Conservation (phyloP, 2,797 vertebrate genomes). For the Lemur catta region DNA sequence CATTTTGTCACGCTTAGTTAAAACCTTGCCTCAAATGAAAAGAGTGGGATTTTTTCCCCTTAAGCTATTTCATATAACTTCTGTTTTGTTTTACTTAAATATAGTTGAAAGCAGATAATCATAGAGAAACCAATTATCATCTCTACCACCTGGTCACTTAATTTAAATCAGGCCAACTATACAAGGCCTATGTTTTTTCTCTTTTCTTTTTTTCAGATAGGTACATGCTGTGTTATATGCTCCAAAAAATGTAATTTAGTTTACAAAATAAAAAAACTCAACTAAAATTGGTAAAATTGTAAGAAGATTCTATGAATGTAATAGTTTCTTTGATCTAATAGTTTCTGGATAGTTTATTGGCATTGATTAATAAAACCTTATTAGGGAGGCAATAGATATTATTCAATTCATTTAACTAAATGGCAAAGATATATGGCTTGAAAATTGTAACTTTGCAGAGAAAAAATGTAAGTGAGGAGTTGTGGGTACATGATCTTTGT, state of each 20-base stretch:
- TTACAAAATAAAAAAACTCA: not conserved
- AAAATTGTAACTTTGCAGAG: not conserved
- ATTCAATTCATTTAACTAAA: conserved; percentile 57
- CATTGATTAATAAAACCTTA: conserved; percentile 51
- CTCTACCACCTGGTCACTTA: conserved; percentile 35
- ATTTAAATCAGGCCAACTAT: conserved; percentile 27
- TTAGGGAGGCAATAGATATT: conserved; percentile 3
- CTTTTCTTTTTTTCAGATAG: not conserved
- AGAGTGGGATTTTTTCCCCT: not conserved
- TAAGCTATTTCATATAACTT: conserved; percentile 11
- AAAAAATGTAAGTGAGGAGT: not conserved
- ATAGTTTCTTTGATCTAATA: conserved; percentile 32
- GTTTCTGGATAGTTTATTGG: conserved; percentile 13
- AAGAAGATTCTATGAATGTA: not conserved
- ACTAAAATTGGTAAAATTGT: conserved; percentile 5
- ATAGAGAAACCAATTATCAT: conserved; percentile 16
- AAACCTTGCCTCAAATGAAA: not conserved
- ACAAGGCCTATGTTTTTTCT: not conserved
- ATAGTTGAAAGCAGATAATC: conserved; percentile 44
- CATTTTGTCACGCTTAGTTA: not conserved
- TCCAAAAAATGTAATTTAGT: conserved; percentile 19
- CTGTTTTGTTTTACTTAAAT: conserved; percentile 48
- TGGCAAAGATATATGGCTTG: conserved; percentile 31
- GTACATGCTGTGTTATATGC: not conserved
- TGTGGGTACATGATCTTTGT: not conserved